A percentile compares a stretch with the other conserved stretches of the same genome.
These are phyloP conservation scores for Babyrousa celebensis DNA, from an alignment of 2,797 vertebrate genomes.

Conservation along the genomic window DNA sequence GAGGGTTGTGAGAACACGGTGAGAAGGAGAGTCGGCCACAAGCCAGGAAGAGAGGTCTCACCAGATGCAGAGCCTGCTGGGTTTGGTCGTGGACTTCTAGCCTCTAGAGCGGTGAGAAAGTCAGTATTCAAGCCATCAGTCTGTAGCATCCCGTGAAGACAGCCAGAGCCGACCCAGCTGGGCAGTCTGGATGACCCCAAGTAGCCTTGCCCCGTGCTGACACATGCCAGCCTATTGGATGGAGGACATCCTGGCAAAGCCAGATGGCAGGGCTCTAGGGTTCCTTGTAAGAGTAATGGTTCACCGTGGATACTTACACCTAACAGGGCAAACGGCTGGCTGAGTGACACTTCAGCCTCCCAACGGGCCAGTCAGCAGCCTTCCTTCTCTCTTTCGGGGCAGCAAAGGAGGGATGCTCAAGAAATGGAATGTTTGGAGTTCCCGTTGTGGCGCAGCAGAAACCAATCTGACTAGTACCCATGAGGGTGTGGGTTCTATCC, in stretches of 20 bases:
- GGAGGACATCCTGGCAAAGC: not conserved
- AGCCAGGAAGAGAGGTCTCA: not conserved
- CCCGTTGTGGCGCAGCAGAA: too few species aligned
- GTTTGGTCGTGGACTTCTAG: not conserved
- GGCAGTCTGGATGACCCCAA: not conserved
- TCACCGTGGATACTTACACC: not conserved
- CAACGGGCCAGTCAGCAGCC: not conserved
- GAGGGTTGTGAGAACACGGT: not conserved
- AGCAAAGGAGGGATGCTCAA: not conserved
- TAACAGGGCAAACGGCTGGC: not conserved
- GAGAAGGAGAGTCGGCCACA: not conserved
- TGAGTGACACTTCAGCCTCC: not conserved
- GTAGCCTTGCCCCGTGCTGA: not conserved
- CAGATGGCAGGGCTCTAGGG: not conserved
- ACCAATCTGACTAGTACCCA: too few species aligned
- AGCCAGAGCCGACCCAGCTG: not conserved
- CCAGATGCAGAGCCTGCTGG: not conserved
- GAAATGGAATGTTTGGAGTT: not conserved
- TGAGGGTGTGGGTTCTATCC: too few species aligned
- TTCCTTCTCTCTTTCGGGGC: not conserved
- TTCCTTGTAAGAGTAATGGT: not conserved
- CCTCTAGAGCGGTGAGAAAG: not conserved
- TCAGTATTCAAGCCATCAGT: not conserved
- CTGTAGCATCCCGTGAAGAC: not conserved
- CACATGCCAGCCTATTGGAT: not conserved